Base-by-base conservation (phyloP, 1,140 invertebrate genomes). In the Pteromalus puparum region DNA sequence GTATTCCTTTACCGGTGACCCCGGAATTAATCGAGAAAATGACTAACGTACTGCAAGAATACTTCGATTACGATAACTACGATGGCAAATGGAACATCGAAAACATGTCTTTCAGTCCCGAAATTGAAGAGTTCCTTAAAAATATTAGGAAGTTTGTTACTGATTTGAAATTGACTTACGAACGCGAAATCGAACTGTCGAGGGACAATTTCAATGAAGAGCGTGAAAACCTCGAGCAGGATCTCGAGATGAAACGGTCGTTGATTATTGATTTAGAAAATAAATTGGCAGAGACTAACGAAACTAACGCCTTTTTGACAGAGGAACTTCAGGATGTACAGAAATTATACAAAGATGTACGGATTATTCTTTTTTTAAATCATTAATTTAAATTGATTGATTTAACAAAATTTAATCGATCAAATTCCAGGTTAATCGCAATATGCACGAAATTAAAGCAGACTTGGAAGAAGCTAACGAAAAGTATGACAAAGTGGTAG, bases 261-360 rank as follows among this genome's bases (percentile, higher is more conserved):
- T 73, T 77, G 10, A 87, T 87, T 76, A 70, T 84, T 21, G 85
- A 89, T 73, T 81, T 88, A 79, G 86, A 91, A 34, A 81, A 75
- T 0, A 88, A 90, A 70, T 80, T 88, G 15, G 81, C 87, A 48
- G 87, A 91, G 70, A n/a, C 83, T 13, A 78, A 82, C 1, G 87
- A 88, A 76, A 86, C 74, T 24, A 89, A 89, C 61, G 65, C n/a
- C 42, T 89, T 88, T 48, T 79, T 90, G n/a, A 84, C 73, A 5
- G 53, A 89, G 75, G 88, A 90, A 86, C 75, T 90, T 26, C 68
- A 87, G n/a, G 84, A 90, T 74, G 70, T 90, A 34, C 86, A 90
- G 81, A 87, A 82, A 65, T 84, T 89, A 67, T 87, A 88, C 67
- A 87, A 88, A 86, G 88, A 90, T 26, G 89, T 90, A 70, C 73